These are phyloP conservation scores for Phoebastria nigripes DNA, from an alignment of 2,797 vertebrate species.

Conservation along the genomic window DNA sequence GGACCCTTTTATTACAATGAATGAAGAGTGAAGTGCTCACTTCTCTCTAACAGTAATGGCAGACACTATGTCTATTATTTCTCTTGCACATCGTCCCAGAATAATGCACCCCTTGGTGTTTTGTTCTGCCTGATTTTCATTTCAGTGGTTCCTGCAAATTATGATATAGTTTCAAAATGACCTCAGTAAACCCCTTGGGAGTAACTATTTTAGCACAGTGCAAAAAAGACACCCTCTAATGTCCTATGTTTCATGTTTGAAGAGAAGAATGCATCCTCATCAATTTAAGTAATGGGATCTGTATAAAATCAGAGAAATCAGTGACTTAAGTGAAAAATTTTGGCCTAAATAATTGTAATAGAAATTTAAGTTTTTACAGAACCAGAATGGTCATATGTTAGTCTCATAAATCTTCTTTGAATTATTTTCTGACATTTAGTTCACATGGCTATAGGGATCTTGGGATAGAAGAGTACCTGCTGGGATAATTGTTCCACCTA, in stretches of 20 bases:
- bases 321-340: neutral
- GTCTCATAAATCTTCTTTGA: neutral
- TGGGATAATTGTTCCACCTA: neutral
- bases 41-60: neutral
- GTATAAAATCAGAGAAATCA: neutral
- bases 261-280: neutral
- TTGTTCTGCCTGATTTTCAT: constrained; percentile 8
- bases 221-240: neutral
- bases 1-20: neutral
- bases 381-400: neutral
- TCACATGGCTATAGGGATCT: neutral
- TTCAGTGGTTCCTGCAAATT: neutral
- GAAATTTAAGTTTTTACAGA: neutral
- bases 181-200: neutral
- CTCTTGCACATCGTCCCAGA: neutral
- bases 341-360: neutral
- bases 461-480: neutral
- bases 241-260: neutral
- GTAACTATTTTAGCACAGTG: neutral
- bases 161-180: neutral
- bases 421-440: neutral
- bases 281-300: neutral
- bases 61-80: neutral
- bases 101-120: neutral
- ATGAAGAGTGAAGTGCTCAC: neutral